phyloP scores from a whole-genome alignment of 2,888 invertebrate species.

The Lingula anatina region DNA sequence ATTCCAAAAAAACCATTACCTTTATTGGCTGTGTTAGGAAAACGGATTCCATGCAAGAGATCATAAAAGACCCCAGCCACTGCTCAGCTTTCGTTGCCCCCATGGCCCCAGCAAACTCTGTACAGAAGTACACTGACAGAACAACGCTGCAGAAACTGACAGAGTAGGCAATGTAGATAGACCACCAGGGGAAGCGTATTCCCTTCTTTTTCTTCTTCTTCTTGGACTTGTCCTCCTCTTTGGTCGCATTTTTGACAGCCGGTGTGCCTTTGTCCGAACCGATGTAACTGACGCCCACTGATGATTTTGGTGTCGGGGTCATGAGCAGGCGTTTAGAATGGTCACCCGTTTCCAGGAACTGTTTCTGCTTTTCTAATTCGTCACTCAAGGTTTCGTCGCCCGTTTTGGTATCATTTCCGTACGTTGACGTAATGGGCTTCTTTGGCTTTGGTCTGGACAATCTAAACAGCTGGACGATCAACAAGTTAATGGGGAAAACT shows the following conservation, averaged over 20 bases:
- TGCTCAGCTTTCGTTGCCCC: constrained; percentile 6
- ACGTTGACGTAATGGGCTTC: no score
- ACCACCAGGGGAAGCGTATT: constrained; percentile 10
- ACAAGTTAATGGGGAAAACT: constrained; percentile 17
- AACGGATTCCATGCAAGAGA: constrained; percentile 13
- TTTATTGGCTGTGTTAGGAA: constrained; percentile 15
- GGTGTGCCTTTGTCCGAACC: background rate
- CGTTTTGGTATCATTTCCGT: background rate
- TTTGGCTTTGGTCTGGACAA: constrained; percentile 3
- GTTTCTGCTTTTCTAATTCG: constrained; percentile 11
- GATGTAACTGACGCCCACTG: no score
- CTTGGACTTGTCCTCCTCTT: no score
- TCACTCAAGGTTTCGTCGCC: no score
- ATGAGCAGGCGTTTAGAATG: constrained; percentile 7
- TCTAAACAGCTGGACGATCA: constrained; percentile 15
- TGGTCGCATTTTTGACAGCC: background rate
- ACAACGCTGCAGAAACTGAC: constrained; percentile 6
- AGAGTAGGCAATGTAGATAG: constrained; percentile 9
- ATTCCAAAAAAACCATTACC: no score
- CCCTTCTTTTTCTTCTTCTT: constrained; percentile 5
- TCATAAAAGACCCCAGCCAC: constrained; percentile 12
- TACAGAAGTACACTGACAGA: constrained; percentile 8
- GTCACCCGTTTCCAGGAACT: constrained; percentile 13
- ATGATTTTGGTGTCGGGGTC: no score
- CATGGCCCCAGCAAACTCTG: constrained; percentile 15